Evolutionary conservation across 2,113 vertebrate species (phyloP), one percentile per base, ranked within the genome.

Genomic region (Dascyllus trimaculatus): DNA sequence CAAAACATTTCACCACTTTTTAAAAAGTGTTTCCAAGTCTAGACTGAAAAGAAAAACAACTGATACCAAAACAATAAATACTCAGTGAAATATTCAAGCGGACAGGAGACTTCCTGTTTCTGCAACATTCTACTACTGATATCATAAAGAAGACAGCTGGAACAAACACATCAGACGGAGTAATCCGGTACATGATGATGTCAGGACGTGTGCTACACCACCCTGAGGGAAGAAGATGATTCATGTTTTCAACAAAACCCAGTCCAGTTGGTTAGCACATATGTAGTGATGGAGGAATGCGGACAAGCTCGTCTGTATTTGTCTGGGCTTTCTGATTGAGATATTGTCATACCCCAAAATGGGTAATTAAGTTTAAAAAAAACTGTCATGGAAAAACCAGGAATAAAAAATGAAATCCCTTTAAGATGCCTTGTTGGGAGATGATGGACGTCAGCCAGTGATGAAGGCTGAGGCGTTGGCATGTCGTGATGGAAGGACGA

Each of bases 61-160:
- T 49, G 48, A 79, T 40, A 62, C 65, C 52, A 79, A 75, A 81
- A 71, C 57, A 90, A 90, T 83, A 88, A 90, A 90, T 82, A 84
- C 24, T 78, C n/a, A 17, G 22, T 24, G 65, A 61, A 25, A 51
- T 45, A 1, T 46, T n/a, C 0, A 29, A 71, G 75, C 52, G 29
- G 51, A 78, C 18, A 19, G 59, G 40, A n/a, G 2, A 52, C 21
- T 40, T 78, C 22, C 14, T 5, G 57, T 49, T 71, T 32, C 48
- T 26, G 32, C 24, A 14, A 11, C 51, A 13, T n/a, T 40, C 18
- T 46, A 71, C 58, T 7, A 29, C 45, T 76, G 70, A 82, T 40
- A 40, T 52, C 10, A 62, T 14, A 1, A 11, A 21, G 63, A 53
- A 13, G 66, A 60, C 5, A 11, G 48, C 10, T 14, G 64, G 57